Evolutionary conservation across 1,140 invertebrate genomes (phyloP).

Genomic region (Hycleus cichorii): DNA sequence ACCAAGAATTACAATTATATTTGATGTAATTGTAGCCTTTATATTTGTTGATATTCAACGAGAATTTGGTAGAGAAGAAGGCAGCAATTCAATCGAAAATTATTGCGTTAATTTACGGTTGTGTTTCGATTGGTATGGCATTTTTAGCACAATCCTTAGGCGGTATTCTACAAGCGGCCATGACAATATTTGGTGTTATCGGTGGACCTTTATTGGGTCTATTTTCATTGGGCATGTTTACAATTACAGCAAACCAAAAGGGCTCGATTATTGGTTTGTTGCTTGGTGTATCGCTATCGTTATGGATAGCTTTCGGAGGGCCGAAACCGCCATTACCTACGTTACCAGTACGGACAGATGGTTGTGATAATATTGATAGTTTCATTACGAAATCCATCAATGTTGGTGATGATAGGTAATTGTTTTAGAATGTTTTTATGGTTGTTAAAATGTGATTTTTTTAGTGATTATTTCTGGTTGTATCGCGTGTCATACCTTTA

Average conservation of each 20-base stretch:
- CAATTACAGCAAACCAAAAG: conserved; percentile 53
- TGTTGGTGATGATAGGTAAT: conserved; percentile 4
- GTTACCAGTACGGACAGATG: conserved; percentile 53
- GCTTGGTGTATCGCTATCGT: conserved; percentile 57
- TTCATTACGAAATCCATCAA: background rate
- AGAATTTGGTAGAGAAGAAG: conserved; percentile 24
- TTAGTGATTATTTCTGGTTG: conserved; percentile 54
- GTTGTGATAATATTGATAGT: conserved; percentile 42
- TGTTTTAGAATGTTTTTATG: conserved; percentile 20
- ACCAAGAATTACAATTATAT: background rate
- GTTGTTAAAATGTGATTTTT: conserved; percentile 27
- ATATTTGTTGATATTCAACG: conserved; percentile 30
- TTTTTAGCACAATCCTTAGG: conserved; percentile 67
- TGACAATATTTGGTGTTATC: conserved; percentile 73
- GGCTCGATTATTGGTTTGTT: conserved; percentile 62
- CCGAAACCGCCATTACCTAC: conserved; percentile 55
- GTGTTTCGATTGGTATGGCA: conserved; percentile 61
- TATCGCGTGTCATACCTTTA: conserved; percentile 85
- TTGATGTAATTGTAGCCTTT: conserved; percentile 36
- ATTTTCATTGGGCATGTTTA: conserved; percentile 74
- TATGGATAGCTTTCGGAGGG: conserved; percentile 82
- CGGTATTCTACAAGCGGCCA: conserved; percentile 62
- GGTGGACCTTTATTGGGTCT: conserved; percentile 72
- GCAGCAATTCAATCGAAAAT: conserved; percentile 49
- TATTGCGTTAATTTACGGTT: conserved; percentile 60